Percentiles rank a stretch among this genome's conserved stretches.
Conservation (phyloP, 2,888 invertebrate genomes). For the Eulithis prunata region DNA sequence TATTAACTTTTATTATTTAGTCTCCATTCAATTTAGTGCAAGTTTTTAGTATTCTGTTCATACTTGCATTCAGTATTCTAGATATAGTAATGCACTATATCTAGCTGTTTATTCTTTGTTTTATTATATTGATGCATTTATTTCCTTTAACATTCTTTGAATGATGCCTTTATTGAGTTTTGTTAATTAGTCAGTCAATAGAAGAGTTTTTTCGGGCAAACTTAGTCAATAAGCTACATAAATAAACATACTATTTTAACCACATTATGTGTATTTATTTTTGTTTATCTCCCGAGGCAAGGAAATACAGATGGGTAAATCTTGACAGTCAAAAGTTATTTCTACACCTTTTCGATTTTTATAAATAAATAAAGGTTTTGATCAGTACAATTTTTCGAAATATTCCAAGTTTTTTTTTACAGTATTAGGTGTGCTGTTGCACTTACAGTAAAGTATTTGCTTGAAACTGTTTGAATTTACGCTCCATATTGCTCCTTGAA, state of each 20-base stretch:
- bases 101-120: conserved; percentile 7
- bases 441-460: too few species aligned
- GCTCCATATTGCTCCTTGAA: too few species aligned
- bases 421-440: too few species aligned
- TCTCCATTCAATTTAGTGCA: too few species aligned
- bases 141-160: conserved; percentile 16
- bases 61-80: background rate
- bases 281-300: background rate
- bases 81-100: background rate
- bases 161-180: conserved; percentile 19
- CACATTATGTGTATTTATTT: background rate
- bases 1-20: too few species aligned
- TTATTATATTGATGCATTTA: conserved; percentile 21
- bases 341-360: too few species aligned
- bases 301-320: too few species aligned
- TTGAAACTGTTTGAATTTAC: too few species aligned
- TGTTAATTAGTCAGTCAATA: conserved; percentile 8
- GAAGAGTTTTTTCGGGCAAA: conserved; percentile 19
- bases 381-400: too few species aligned
- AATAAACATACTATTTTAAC: conserved; percentile 23
- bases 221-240: conserved; percentile 22
- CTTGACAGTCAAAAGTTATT: too few species aligned
- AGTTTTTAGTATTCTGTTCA: background rate
- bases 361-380: too few species aligned
- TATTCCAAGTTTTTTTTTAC: too few species aligned